phyloP scores from a whole-genome alignment of 2,888 invertebrate species.

The Xanthia togata region DNA sequence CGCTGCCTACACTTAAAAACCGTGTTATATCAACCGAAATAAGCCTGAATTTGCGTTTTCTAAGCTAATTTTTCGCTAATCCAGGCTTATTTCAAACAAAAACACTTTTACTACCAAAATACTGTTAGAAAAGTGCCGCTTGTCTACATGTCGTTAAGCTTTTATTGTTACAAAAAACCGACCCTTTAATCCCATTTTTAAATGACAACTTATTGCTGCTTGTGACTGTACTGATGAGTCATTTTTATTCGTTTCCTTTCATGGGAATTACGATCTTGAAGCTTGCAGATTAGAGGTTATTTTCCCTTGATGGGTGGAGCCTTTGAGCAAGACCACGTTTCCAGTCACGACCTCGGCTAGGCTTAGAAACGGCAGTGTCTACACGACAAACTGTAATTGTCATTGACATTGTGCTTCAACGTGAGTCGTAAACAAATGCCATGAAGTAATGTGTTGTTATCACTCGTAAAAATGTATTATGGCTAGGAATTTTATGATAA shows the following conservation, averaged over 20 bases:
- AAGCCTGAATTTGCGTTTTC: no score
- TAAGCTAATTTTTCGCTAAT: constrained; percentile 44
- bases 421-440: constrained; percentile 60
- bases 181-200: constrained; percentile 44
- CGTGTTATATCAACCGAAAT: constrained; percentile 17
- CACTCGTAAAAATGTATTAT: constrained; percentile 50
- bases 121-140: constrained; percentile 29
- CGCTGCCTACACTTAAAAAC: not conserved
- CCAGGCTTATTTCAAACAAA: constrained; percentile 32
- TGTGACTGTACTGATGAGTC: constrained; percentile 63
- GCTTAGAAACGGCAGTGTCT: constrained; percentile 70
- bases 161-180: constrained; percentile 52
- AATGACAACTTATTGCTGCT: constrained; percentile 58
- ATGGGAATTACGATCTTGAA: constrained; percentile 38
- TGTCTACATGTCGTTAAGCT: constrained; percentile 42
- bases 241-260: constrained; percentile 29
- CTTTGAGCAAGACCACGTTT: constrained; percentile 68
- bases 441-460: constrained; percentile 53
- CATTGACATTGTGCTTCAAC: constrained; percentile 78
- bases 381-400: constrained; percentile 72
- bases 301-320: constrained; percentile 59
- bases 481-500: constrained; percentile 46
- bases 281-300: constrained; percentile 34
- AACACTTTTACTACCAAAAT: constrained; percentile 45
- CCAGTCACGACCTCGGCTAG: constrained; percentile 70